These are phyloP conservation scores for Crocallis elinguaria DNA, from an alignment of 2,888 invertebrate genomes.

Conservation along the genomic window DNA sequence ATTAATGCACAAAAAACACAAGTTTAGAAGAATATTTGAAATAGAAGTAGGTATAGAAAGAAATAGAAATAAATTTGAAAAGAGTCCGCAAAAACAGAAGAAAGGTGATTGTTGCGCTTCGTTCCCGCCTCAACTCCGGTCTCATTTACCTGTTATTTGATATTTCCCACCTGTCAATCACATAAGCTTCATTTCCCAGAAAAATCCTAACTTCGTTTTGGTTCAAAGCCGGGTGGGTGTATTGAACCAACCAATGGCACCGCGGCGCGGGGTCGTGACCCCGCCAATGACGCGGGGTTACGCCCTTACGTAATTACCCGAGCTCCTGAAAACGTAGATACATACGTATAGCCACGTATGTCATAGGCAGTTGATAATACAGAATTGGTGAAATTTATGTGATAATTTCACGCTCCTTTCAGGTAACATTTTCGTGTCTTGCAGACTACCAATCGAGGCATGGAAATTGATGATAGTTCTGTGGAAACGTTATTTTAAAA, in stretches of 20 bases:
- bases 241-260: slow-evolving; percentile 56
- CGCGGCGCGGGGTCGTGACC: slow-evolving; percentile 70
- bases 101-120: too few relatives aligned
- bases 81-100: too few relatives aligned
- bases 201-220: slow-evolving; percentile 6
- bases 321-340: slow-evolving; percentile 39
- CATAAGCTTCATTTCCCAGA: slow-evolving; percentile 5
- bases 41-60: too few relatives aligned
- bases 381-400: background rate
- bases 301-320: slow-evolving; percentile 67
- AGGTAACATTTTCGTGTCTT: too few relatives aligned
- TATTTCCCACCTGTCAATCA: slow-evolving; percentile 7
- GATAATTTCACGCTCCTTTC: background rate
- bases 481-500: too few relatives aligned
- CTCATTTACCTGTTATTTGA: background rate
- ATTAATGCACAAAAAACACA: too few relatives aligned
- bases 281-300: slow-evolving; percentile 68
- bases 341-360: background rate
- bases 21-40: too few relatives aligned
- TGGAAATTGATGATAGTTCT: too few relatives aligned
- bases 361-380: background rate
- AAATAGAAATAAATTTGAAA: too few relatives aligned
- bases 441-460: too few relatives aligned
- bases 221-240: slow-evolving; percentile 45
- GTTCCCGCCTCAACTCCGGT: too few relatives aligned